Conservation (phyloP, 2,113 vertebrate genomes). For the Lates calcarifer region DNA sequence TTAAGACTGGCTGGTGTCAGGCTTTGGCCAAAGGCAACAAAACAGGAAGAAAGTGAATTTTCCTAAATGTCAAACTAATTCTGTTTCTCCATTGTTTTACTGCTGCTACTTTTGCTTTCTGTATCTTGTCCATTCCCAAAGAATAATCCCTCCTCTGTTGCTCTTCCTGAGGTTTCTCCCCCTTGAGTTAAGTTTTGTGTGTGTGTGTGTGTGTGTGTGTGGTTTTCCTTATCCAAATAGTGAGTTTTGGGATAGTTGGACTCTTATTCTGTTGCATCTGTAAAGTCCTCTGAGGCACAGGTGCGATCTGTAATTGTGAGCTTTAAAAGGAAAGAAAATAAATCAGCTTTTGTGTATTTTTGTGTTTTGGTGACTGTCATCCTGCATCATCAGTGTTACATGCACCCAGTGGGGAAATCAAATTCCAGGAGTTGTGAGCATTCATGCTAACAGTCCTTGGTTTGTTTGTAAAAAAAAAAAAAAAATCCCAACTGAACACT, state of each 20-base stretch:
- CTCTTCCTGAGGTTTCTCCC: too few species aligned
- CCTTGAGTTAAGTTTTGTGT: too few species aligned
- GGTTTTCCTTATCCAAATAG: too few species aligned
- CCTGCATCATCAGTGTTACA: not conserved
- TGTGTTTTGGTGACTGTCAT: not conserved
- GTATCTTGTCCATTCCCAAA: too few species aligned
- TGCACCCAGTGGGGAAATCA: not conserved
- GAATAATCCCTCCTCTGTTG: too few species aligned
- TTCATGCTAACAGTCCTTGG: not conserved
- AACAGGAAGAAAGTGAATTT: not conserved
- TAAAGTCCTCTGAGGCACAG: not conserved
- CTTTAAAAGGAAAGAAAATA: not conserved
- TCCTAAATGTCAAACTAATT: not conserved
- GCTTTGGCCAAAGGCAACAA: not conserved
- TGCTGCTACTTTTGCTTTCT: not conserved
- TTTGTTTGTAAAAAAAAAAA: slow-evolving; percentile 1
- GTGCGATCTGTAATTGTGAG: not conserved
- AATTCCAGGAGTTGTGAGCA: not conserved
- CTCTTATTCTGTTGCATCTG: not conserved
- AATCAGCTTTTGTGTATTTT: not conserved
- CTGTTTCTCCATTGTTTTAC: not conserved
- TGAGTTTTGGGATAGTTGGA: not conserved
- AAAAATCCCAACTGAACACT: not conserved
- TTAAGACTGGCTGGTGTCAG: not conserved
- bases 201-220: too few species aligned